Conservation (phyloP, 2,797 vertebrate genomes). For the Sebastes nivosus region DNA sequence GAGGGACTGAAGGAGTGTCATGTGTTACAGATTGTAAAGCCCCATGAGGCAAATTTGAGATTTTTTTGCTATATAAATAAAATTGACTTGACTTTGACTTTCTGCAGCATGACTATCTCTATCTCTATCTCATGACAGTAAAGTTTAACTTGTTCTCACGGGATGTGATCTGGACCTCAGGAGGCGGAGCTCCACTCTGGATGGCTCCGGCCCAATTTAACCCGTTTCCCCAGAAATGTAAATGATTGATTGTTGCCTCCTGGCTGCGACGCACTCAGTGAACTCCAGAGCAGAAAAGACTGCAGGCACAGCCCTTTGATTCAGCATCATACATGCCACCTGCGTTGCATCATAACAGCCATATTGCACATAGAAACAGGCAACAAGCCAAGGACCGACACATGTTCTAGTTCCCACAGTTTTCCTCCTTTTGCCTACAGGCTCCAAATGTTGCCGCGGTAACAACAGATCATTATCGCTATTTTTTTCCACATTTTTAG, state of each 20-base stretch:
- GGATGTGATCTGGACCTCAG: not conserved
- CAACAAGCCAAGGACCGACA: conserved; percentile 47
- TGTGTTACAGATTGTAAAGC: not conserved
- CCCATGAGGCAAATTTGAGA: not conserved
- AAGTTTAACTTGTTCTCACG: conserved; percentile 5
- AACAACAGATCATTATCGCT: conserved; percentile 10
- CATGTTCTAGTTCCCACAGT: conserved; percentile 53
- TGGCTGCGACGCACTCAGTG: conserved; percentile 15
- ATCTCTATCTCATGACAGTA: not conserved
- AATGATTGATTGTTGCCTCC: conserved; percentile 41
- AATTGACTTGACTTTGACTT: not conserved
- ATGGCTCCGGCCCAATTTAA: conserved; percentile 25
- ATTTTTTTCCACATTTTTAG: conserved; percentile 34
- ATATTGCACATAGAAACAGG: conserved; percentile 48
- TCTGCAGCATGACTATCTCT: not conserved
- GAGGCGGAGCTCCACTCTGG: not conserved
- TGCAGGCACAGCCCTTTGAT: conserved; percentile 29
- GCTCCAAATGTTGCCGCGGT: conserved; percentile 8
- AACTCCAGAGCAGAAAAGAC: conserved; percentile 34
- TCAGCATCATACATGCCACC: conserved; percentile 41
- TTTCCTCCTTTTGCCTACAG: conserved; percentile 22
- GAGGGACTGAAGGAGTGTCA: not conserved
- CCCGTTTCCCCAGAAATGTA: conserved; percentile 24
- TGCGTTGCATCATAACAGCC: conserved; percentile 39
- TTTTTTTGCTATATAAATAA: not conserved